A percentile compares a stretch with the other conserved stretches of the same genome.
phyloP scores from a whole-genome alignment of 2,888 invertebrate species.

The Cyclophora punctaria region DNA sequence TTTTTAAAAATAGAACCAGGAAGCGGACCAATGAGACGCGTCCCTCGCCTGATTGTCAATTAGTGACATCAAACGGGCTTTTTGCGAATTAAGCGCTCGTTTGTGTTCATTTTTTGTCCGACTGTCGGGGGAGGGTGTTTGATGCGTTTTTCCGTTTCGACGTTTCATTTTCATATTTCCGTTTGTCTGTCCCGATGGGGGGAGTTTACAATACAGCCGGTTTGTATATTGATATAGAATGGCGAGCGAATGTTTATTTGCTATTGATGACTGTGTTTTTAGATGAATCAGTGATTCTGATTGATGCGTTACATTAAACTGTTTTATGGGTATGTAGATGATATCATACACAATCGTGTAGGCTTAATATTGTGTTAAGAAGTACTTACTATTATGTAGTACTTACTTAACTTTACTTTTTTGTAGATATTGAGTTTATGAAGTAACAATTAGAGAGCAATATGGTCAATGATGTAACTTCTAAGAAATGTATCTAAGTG shows the following conservation, averaged over 20 bases:
- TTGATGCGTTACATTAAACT: too few species aligned
- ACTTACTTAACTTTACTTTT: too few species aligned
- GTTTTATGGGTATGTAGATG: too few species aligned
- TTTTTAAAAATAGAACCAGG: conserved; percentile 70
- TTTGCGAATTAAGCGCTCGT: conserved; percentile 73
- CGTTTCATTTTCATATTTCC: conserved; percentile 74
- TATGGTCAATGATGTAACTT: too few species aligned
- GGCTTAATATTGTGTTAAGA: too few species aligned
- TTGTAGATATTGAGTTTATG: too few species aligned
- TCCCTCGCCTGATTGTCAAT: conserved; percentile 73
- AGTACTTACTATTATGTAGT: too few species aligned
- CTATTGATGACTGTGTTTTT: conserved; percentile 9
- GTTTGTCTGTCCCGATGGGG: conserved; percentile 58
- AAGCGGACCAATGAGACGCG: conserved; percentile 69
- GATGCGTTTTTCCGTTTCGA: conserved; percentile 69
- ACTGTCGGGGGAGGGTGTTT: conserved; percentile 50
- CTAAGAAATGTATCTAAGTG: too few species aligned
- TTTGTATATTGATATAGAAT: conserved; percentile 15
- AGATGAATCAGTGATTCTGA: too few species aligned
- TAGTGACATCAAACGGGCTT: conserved; percentile 76
- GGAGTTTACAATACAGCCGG: conserved; percentile 41
- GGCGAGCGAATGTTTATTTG: conserved; percentile 2
- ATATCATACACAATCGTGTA: too few species aligned
- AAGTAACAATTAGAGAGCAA: too few species aligned
- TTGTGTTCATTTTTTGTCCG: conserved; percentile 71